phyloP scores from a whole-genome alignment of 2,113 vertebrate species.

The Hoplias malabaricus region DNA sequence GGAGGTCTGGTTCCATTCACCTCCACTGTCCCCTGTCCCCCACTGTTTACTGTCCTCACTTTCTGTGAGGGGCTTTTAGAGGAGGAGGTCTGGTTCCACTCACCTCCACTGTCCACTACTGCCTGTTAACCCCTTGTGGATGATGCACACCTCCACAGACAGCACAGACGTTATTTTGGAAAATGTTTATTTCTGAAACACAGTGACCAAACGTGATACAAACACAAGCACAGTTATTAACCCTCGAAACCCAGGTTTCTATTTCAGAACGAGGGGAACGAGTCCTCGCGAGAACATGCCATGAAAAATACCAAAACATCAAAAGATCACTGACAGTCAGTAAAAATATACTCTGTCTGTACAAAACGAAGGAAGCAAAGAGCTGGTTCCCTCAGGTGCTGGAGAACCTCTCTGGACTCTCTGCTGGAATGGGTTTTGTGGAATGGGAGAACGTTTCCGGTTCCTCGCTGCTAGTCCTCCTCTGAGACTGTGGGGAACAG shows the following conservation, averaged over 20 bases:
- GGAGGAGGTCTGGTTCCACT: too few species aligned
- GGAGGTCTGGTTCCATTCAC: too few species aligned
- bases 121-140: too few species aligned
- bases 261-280: neutral
- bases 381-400: too few species aligned
- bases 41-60: too few species aligned
- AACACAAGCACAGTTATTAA: slow-evolving; percentile 51
- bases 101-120: too few species aligned
- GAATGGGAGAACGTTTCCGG: slow-evolving; percentile 75
- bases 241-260: neutral
- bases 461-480: slow-evolving; percentile 89
- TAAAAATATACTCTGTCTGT: slow-evolving; percentile 52
- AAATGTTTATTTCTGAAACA: slow-evolving; percentile 75
- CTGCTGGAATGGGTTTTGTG: slow-evolving; percentile 71
- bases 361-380: too few species aligned
- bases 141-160: neutral
- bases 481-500: slow-evolving; percentile 83
- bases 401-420: slow-evolving; percentile 30
- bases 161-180: slow-evolving; percentile 47
- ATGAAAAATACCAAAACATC: slow-evolving; percentile 22
- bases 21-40: too few species aligned
- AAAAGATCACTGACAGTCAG: slow-evolving; percentile 72
- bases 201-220: slow-evolving; percentile 72
- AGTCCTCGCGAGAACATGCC: slow-evolving; percentile 17
- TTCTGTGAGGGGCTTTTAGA: too few species aligned